phyloP scores from a whole-genome alignment of 2,113 vertebrate genomes.

The Anhinga anhinga region DNA sequence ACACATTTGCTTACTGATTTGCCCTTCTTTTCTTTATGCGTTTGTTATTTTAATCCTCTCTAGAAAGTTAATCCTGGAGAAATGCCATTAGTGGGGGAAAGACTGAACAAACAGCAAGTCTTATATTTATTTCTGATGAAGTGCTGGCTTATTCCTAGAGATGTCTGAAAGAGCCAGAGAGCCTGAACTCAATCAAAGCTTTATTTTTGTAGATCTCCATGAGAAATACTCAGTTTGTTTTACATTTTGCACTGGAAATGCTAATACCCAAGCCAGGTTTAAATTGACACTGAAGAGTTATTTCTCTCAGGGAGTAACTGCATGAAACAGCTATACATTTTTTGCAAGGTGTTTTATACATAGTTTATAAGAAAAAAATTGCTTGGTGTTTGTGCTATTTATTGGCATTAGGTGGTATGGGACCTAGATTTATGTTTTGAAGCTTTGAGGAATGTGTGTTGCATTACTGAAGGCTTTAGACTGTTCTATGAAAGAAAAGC shows the following conservation, averaged over 20 bases:
- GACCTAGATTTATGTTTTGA: not conserved
- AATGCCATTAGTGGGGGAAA: not conserved
- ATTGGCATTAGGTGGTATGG: not conserved
- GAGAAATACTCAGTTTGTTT: not conserved
- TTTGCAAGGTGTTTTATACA: not conserved
- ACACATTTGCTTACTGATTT: not conserved
- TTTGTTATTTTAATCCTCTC: not conserved
- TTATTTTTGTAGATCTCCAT: not conserved
- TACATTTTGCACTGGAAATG: not conserved
- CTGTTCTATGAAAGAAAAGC: not conserved
- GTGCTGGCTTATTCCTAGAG: not conserved
- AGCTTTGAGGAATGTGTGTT: not conserved
- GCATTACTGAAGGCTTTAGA: not conserved
- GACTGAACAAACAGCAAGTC: not conserved
- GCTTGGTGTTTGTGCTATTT: slow-evolving; percentile 4
- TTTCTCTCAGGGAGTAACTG: not conserved
- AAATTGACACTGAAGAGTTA: not conserved
- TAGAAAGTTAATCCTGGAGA: not conserved
- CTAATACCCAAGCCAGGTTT: not conserved
- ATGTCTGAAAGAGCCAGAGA: not conserved
- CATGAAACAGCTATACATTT: not conserved
- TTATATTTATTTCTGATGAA: not conserved
- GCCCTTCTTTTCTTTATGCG: not conserved
- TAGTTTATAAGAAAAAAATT: not conserved
- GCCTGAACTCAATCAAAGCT: not conserved